These are phyloP conservation scores for Cyprinodon brontotheroides DNA, from an alignment of 2,113 vertebrate species.

Conservation along the genomic window DNA sequence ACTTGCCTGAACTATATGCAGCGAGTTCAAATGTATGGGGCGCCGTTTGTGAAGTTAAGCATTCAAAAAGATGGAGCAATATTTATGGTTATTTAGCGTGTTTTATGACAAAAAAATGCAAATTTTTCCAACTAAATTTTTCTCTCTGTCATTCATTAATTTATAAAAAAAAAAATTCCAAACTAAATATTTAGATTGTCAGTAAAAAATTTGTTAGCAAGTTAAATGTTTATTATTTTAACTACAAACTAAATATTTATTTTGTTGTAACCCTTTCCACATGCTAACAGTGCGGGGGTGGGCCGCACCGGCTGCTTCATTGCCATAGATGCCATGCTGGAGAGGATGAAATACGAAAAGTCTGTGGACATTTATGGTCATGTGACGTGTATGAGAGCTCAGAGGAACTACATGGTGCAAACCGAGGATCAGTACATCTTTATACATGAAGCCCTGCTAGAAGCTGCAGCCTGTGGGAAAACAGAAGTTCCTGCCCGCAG, in stretches of 20 bases:
- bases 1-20: too few relatives aligned
- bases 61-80: too few relatives aligned
- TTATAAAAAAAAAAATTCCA: too few relatives aligned
- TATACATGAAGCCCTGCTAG: conserved; percentile 93
- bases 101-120: too few relatives aligned
- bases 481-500: conserved; percentile 92
- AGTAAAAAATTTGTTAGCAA: too few relatives aligned
- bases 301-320: conserved; percentile 95
- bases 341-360: conserved; percentile 94
- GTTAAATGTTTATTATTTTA: too few relatives aligned
- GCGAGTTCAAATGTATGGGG: too few relatives aligned
- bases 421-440: conserved; percentile 98
- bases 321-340: conserved; percentile 95
- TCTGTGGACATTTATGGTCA: conserved; percentile 94
- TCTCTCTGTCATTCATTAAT: too few relatives aligned
- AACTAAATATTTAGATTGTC: too few relatives aligned
- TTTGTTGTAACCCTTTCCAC: conserved; percentile 1
- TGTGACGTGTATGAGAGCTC: conserved; percentile 94
- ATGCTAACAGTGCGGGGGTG: conserved; percentile 85
- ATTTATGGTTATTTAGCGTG: too few relatives aligned
- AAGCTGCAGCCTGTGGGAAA: conserved; percentile 88
- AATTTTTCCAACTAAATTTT: too few relatives aligned
- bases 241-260: neutral
- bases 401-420: conserved; percentile 99
- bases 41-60: too few relatives aligned